A percentile compares a stretch with the other conserved stretches of the same genome.
phyloP scores from a whole-genome alignment of 2,797 vertebrate species.

The Ctenosaura bakeri region DNA sequence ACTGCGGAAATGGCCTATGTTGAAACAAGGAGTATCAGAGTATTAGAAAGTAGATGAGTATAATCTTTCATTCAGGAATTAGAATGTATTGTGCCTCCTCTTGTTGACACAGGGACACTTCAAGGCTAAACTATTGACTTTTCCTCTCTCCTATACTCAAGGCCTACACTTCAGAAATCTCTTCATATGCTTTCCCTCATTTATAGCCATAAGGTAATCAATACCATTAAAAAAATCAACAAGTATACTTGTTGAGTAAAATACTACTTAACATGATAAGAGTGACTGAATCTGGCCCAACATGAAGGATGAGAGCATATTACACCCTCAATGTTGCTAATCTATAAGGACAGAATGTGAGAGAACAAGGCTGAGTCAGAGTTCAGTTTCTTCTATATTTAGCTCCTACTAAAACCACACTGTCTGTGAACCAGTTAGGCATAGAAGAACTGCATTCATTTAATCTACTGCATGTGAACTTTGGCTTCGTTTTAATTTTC shows the following conservation, averaged over 20 bases:
- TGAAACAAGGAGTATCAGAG: neutral
- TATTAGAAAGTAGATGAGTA: constrained; percentile 19
- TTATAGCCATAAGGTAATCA: neutral
- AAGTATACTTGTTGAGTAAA: constrained; percentile 7
- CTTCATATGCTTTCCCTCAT: neutral
- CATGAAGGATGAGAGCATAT: constrained; percentile 39
- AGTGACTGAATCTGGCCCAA: constrained; percentile 1
- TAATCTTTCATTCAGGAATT: neutral
- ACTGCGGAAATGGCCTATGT: too few relatives aligned
- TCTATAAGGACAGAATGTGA: constrained; percentile 50
- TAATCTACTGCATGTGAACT: neutral
- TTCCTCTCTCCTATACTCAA: neutral
- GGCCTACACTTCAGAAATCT: neutral
- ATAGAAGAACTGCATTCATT: neutral
- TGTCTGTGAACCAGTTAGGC: constrained; percentile 26
- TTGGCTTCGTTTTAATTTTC: accelerated
- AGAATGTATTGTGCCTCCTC: neutral
- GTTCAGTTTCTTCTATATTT: constrained; percentile 64
- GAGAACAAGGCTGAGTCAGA: constrained; percentile 61
- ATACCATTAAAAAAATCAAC: neutral
- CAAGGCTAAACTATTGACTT: constrained; percentile 36
- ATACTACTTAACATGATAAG: neutral
- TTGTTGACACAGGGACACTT: neutral
- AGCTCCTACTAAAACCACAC: constrained; percentile 49
- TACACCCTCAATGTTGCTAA: neutral